Base-by-base conservation (phyloP, 2,113 vertebrate species). In the Gulo gulo region DNA sequence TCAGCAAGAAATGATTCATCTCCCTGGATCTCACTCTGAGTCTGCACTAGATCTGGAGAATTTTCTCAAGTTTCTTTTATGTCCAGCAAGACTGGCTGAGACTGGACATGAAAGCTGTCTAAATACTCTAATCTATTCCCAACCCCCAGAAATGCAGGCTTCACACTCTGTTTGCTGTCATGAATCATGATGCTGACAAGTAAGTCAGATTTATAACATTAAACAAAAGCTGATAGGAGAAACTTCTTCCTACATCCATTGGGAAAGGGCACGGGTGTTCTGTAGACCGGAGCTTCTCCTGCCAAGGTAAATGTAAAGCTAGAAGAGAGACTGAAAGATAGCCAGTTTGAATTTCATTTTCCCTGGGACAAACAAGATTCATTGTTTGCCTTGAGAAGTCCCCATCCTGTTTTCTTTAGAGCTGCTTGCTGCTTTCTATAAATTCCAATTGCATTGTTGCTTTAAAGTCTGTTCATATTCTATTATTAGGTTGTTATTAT, bases 121-220 rank as follows among this genome's bases (percentile, higher is more conserved):
- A 97, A 98, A 92, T 95, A 95, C 85, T 93, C 52, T 88, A 94
- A 95, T 98, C 84, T 98, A 55, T 98, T 98, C 84, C 96, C 88
- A 97, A 1, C 16, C 42, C 65, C 85, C 74, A 94, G 55, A 92
- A 97, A 96, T 11, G 31, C 3, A 81, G 52, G 65, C 86, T 88
- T 85, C 47, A 39, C 57, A 6, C 45, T 67, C 96, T 97, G 79
- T 89, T 97, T 34, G 31, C 55, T 93, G 23, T 96, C 84, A 71
- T 91, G 97, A 97, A 97, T 97, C 91, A 71, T 47, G 24, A 91
- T 84, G 87, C 76, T 97, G 93, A 96, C 78, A 97, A 95, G 57
- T 79, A 81, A 96, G 83, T 94, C 80, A 31, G 14, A 85, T 95
- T 98, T 87, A 76, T 73, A 92, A 73, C 55, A 94, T 57, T 45